Evolutionary conservation across 1,140 invertebrate genomes (phyloP).

Genomic region (Monomorium pharaonis): DNA sequence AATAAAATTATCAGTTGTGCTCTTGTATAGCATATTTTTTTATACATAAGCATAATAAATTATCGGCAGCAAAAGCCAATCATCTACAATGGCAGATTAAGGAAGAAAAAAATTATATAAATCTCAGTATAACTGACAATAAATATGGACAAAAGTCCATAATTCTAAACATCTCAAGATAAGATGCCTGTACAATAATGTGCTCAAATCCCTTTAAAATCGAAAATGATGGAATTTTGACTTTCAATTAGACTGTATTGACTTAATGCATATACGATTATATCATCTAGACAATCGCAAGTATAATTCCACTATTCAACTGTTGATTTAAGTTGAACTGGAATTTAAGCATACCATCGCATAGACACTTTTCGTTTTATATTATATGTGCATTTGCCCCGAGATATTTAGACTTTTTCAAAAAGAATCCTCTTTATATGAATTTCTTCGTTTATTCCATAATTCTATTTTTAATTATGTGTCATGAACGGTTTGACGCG

Average conservation of each 20-base stretch:
- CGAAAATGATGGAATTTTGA: not conserved
- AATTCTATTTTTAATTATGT: constrained; percentile 20
- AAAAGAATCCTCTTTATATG: not conserved
- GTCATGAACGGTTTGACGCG: constrained; percentile 17
- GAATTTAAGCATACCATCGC: not conserved
- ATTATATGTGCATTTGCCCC: not conserved
- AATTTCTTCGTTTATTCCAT: not conserved
- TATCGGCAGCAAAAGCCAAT: not conserved
- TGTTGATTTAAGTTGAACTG: no score
- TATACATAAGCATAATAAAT: not conserved
- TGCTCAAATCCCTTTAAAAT: not conserved
- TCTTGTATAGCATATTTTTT: not conserved
- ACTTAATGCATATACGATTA: not conserved
- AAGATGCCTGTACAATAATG: not conserved
- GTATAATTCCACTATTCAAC: not conserved
- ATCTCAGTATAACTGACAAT: not conserved
- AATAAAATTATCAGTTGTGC: constrained; percentile 21
- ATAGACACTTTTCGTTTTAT: not conserved
- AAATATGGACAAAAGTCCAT: not conserved
- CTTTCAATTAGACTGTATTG: not conserved
- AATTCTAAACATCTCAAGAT: not conserved
- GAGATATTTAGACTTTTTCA: constrained; percentile 3
- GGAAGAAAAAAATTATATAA: not conserved
- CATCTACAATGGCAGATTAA: not conserved
- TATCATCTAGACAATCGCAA: not conserved